Base-by-base conservation (phyloP, 2,113 vertebrate genomes). In the Chauna torquata region DNA sequence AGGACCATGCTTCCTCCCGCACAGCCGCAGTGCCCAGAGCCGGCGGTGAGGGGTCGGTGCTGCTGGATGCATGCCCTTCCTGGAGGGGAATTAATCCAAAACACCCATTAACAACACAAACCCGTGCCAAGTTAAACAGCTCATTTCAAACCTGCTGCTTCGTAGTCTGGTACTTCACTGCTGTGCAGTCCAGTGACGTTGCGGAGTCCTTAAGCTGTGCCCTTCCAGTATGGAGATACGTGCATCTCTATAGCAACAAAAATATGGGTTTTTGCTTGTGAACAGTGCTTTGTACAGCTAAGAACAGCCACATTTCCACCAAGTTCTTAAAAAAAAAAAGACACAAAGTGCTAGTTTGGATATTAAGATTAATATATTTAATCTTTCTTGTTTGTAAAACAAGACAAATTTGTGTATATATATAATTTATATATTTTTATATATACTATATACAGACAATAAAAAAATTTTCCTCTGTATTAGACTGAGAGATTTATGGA, bases 281-380 rank as follows among this genome's bases (percentile, higher is more conserved):
- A 80, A 61, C 49, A 68, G 23, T 23, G 32, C 76, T 77, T 50
- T 57, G 47, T 54, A 20, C 4, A 36, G 52, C 44, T 76, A 44
- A 88, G 44, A 92, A 62, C 3, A 89, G 75, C 58, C 40, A 44
- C 30, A 27, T 62, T 84, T 88, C 47, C 55, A 87, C 25, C 12
- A 54, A 71, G 19, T 45, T 82, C 69, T 83, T 92, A 32, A 45
- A 66, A 76, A 30, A 94, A 86, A 95, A 82, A 85, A 84, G 52
- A 88, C 96, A 90, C 79, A 77, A 71, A 78, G 45, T 91, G 71
- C 72, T 88, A 50, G 45, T 88, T 95, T 90, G 86, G 96, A 86
- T 97, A 97, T 86, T 96, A 97, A 97, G 95, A 96, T 95, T 84
- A 90, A 94, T 97, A 96, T 96, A 96, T 98, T 98, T 97, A 97